These are phyloP conservation scores for Lindbergichthys nudifrons DNA, from an alignment of 2,797 vertebrate species.

Conservation along the genomic window DNA sequence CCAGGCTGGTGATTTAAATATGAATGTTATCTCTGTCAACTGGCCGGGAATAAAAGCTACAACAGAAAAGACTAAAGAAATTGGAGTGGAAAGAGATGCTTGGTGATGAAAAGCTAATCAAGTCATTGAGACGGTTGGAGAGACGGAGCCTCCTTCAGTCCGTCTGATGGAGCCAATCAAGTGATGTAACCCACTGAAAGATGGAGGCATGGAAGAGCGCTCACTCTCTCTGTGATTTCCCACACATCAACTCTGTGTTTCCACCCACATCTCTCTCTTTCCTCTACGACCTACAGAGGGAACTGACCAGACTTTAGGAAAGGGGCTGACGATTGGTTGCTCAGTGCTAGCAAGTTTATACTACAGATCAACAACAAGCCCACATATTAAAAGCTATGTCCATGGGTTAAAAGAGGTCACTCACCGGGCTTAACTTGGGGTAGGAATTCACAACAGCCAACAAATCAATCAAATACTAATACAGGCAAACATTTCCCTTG, in stretches of 20 bases:
- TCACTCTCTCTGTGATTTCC: constrained; percentile 35
- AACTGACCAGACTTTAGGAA: too few species aligned
- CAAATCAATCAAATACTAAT: too few species aligned
- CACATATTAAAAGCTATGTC: too few species aligned
- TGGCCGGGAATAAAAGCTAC: constrained; percentile 16
- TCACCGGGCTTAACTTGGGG: too few species aligned
- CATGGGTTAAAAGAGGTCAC: too few species aligned
- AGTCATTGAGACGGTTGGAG: constrained; percentile 57
- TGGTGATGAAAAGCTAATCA: constrained; percentile 70
- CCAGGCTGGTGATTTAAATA: background rate
- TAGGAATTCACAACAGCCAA: too few species aligned
- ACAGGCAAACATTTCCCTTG: too few species aligned
- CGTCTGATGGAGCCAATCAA: constrained; percentile 69
- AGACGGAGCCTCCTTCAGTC: constrained; percentile 58
- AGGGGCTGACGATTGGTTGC: too few species aligned
- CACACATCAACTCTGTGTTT: constrained; percentile 21
- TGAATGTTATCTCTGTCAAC: constrained; percentile 8
- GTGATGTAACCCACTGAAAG: constrained; percentile 74
- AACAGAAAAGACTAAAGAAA: constrained; percentile 1
- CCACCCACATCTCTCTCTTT: background rate
- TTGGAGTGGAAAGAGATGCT: background rate
- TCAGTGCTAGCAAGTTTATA: too few species aligned
- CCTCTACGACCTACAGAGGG: too few species aligned
- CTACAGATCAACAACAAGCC: too few species aligned
- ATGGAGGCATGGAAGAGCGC: constrained; percentile 44